Evolutionary conservation across 2,888 invertebrate genomes (phyloP), one percentile per base, ranked within the genome.

Genomic region (Chloroclysta siterata): DNA sequence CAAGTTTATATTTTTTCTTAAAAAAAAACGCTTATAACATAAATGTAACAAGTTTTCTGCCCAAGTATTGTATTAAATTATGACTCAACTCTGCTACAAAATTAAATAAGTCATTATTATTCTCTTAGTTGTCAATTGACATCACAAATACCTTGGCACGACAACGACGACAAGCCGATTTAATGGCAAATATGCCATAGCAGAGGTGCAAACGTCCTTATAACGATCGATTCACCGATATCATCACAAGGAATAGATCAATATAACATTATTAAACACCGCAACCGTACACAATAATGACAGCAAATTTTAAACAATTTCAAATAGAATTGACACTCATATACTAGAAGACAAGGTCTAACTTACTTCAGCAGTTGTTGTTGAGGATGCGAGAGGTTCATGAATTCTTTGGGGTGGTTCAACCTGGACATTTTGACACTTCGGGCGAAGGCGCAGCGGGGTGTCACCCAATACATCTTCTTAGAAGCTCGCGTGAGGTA

Each of bases 371-470:
- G 28, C 46, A 53, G 13, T 46, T 57, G 5, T 50, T 13, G 13
- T 52, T 50, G 14, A 53, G 28, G 41, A 47, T 51, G 55, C 52
- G 48, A 60, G 29, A 54, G 17, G 28, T 17, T 36, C 51, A 59
- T 64, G 58, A 13, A 50, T 63, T 67, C 59, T 60, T 72, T 78
- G 76, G 87, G 85, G 86, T 88, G 84, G 89, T 79, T 85, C 81
- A 78, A 82, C 76, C 83, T 81, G 82, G 86, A 87, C 89, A 88
- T 90, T 90, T 90, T 92, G 93, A 93, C 93, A 91, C 90, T 90
- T 92, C 85, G 85, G 85, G 83, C 85, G 86, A 90, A 90, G 80
- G 79, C 89, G 52, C 93, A 87, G 90, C 89, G 84, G 93, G 93
- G 81, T 75, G 84, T 72, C 88, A 68, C 76, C 81, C 82, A 85